A percentile compares a stretch with the other conserved stretches of the same genome.
Evolutionary conservation across 2,888 invertebrate species (phyloP).

Genomic region (Volucella zonaria): DNA sequence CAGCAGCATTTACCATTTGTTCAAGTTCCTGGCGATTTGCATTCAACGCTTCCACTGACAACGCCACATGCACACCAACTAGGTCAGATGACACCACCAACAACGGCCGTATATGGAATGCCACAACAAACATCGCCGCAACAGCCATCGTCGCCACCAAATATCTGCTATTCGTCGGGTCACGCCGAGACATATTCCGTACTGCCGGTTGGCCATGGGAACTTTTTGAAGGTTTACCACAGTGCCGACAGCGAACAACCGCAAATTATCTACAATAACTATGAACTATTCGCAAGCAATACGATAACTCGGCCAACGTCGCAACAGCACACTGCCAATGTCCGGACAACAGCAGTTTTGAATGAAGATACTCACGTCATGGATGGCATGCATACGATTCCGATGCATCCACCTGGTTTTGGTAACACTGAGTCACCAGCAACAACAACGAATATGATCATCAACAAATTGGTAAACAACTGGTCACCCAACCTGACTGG

Average conservation of each 20-base stretch:
- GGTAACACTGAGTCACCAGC: conserved; percentile 51
- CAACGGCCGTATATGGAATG: conserved; percentile 41
- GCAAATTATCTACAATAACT: conserved; percentile 78
- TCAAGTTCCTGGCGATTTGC: conserved; percentile 55
- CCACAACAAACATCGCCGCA: conserved; percentile 22
- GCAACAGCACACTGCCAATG: conserved; percentile 54
- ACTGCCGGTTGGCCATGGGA: conserved; percentile 81
- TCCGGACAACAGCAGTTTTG: conserved; percentile 39
- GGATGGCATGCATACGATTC: conserved; percentile 55
- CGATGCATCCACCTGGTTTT: conserved; percentile 47
- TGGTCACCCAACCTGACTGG: conserved; percentile 81
- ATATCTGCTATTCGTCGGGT: conserved; percentile 68
- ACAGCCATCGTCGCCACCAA: conserved; percentile 44
- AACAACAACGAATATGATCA: conserved; percentile 79
- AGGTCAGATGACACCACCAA: conserved; percentile 21
- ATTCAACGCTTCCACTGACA: conserved; percentile 35
- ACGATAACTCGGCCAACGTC: conserved; percentile 78
- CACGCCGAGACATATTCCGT: conserved; percentile 81
- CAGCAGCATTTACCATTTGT: conserved; percentile 44
- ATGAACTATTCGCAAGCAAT: conserved; percentile 81
- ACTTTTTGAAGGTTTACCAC: conserved; percentile 82
- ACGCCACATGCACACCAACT: conserved; percentile 36
- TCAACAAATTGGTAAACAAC: conserved; percentile 81
- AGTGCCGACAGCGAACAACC: conserved; percentile 78
- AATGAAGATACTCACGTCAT: conserved; percentile 46